Conservation (phyloP, 2,888 invertebrate species). For the Clistopyga incitator region DNA sequence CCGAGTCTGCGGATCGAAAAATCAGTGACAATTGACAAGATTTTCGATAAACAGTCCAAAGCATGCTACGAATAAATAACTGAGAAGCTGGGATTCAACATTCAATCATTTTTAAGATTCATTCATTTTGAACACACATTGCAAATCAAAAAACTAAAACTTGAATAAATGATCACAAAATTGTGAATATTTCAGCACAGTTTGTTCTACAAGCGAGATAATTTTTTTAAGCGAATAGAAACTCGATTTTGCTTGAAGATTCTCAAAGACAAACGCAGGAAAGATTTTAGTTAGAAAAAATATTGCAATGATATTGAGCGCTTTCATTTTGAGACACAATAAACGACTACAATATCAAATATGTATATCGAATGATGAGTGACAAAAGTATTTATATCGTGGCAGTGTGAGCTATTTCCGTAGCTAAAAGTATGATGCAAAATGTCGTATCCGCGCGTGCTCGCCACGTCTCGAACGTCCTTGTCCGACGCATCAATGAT, state of each 20-base stretch:
- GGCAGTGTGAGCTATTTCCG: constrained; percentile 57
- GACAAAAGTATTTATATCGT: constrained; percentile 59
- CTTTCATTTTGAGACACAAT: background rate
- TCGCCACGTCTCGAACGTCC: constrained; percentile 46
- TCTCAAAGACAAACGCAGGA: background rate
- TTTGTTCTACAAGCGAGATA: too few relatives aligned
- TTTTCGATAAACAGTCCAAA: background rate
- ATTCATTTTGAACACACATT: too few relatives aligned
- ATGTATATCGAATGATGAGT: constrained; percentile 34
- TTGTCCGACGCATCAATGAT: constrained; percentile 53
- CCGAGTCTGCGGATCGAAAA: constrained; percentile 86
- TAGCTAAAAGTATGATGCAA: constrained; percentile 60
- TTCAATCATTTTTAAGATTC: too few relatives aligned
- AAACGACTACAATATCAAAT: constrained; percentile 3
- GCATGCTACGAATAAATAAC: background rate
- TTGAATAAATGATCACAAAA: too few relatives aligned
- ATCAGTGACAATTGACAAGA: constrained; percentile 10
- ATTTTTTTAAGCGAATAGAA: too few relatives aligned
- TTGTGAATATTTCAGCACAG: too few relatives aligned
- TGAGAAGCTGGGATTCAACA: background rate
- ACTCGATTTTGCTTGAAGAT: too few relatives aligned
- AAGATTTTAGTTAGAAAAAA: background rate
- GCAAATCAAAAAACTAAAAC: too few relatives aligned
- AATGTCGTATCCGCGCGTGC: constrained; percentile 47
- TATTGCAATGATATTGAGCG: background rate